phyloP scores from a whole-genome alignment of 2,797 vertebrate genomes.

The Neosilurus hyrtlii region DNA sequence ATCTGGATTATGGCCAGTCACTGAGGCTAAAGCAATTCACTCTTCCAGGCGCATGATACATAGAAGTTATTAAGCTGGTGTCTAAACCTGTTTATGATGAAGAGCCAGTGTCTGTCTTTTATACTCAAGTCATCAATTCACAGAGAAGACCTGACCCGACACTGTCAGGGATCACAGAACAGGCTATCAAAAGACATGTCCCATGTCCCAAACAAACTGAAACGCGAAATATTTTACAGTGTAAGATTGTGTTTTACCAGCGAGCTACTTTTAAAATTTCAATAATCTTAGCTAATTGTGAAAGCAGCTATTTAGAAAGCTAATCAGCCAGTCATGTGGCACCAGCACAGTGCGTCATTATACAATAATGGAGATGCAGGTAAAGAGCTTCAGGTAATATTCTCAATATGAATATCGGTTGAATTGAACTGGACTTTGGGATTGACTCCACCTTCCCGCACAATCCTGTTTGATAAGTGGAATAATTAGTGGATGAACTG shows the following conservation, averaged over 20 bases:
- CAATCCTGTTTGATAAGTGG: too few relatives aligned
- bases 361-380: background rate
- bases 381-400: background rate
- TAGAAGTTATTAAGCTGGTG: constrained; percentile 13
- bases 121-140: constrained; percentile 10
- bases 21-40: background rate
- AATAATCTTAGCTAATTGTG: background rate
- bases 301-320: background rate
- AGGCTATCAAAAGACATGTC: background rate
- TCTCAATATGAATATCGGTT: background rate
- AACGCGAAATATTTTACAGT: background rate
- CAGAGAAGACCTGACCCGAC: constrained; percentile 1
- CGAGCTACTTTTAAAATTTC: background rate
- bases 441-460: too few relatives aligned
- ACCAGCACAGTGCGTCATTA: background rate
- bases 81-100: constrained; percentile 15
- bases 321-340: background rate
- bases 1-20: background rate
- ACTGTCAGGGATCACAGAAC: constrained; percentile 11
- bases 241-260: background rate
- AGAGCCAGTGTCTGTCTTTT: constrained; percentile 15
- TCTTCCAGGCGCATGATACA: background rate
- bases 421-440: too few relatives aligned
- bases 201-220: background rate
- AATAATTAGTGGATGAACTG: too few relatives aligned